Evolutionary conservation across 2,113 vertebrate species (phyloP), one percentile per base, ranked within the genome.

Genomic region (Myrmecobius fasciatus): DNA sequence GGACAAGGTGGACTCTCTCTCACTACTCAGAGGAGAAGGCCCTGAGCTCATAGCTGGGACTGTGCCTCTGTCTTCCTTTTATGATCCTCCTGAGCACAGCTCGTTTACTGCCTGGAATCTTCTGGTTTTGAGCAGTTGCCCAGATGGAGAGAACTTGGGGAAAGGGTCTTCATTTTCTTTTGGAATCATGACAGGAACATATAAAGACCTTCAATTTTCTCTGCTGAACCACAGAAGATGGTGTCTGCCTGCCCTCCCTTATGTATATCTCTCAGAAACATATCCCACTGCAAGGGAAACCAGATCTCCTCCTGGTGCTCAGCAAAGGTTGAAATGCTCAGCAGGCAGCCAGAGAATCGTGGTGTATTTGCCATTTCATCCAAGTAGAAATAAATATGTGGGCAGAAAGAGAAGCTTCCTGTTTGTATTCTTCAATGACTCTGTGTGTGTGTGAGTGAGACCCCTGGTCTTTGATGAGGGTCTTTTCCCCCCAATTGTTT

Each of bases 201-300:
- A 91, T 88, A 90, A 56, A 96, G 52, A 93, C 91, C 3, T 97
- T 92, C 92, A 43, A 8, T 96, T 95, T 93, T 83, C 67, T 83
- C 36, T 20, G 46, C 2, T 46, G 94, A 97, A 93, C 95, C 91
- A 36, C 49, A 53, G 89, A 91, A 94, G 90, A 56, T 54, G 22
- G 89, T 67, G 60, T 94, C 47, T 94, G 89, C 90, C 90, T 75
- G 51, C 89, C 89, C 67, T 94, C 96, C 89, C 52, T 94, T 46
- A 48, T 17, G 60, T 75, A 49, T 5, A n/a, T 75, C 22, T 47
- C 95, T 96, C 91, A 96, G 89, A 93, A 92, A 95, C 90, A 92
- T 53, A 89, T 3, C 49, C 25, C 31, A 90, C 88, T 93, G 91
- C 48, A 95, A 90, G 56, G 96, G 94, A 94, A 60, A 52, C n/a